Percentiles rank a stretch among this genome's conserved stretches.
phyloP scores from a whole-genome alignment of 2,113 vertebrate genomes.

The Ctenodactylus gundi region DNA sequence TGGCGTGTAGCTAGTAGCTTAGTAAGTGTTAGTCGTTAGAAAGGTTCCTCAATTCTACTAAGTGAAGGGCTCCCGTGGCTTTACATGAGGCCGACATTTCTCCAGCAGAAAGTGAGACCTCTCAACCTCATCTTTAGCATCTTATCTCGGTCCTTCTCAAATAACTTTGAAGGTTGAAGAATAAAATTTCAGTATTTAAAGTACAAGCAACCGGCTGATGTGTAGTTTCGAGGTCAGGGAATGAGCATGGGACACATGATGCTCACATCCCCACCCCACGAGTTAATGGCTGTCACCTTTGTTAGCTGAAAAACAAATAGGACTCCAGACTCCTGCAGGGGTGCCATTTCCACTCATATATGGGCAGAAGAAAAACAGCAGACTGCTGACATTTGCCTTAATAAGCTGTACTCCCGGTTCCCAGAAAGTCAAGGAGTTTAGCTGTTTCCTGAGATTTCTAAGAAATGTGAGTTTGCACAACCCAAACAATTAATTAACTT shows the following conservation, averaged over 20 bases:
- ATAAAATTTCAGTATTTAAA: not conserved
- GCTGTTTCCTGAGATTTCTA: constrained; percentile 48
- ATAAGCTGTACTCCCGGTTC: not conserved
- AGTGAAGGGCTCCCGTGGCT: not conserved
- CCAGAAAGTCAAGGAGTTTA: constrained; percentile 40
- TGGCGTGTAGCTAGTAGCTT: not conserved
- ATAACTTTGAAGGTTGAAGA: constrained; percentile 6
- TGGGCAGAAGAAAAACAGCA: not conserved
- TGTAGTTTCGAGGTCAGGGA: not conserved
- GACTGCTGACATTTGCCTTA: constrained; percentile 53
- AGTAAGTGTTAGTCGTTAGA: not conserved
- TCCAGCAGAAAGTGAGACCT: not conserved
- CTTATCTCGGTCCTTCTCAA: not conserved
- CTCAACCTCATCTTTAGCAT: not conserved
- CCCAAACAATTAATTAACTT: constrained; percentile 29
- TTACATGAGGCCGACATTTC: not conserved
- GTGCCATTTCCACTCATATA: not conserved
- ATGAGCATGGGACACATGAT: not conserved
- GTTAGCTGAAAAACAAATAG: not conserved
- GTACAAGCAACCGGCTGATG: not conserved
- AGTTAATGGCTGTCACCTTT: constrained; percentile 14
- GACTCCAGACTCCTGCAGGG: not conserved
- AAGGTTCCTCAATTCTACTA: not conserved
- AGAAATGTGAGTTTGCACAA: constrained; percentile 31
- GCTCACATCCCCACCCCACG: not conserved